phyloP scores from a whole-genome alignment of 2,888 invertebrate genomes.

The Dendrolimus pini region DNA sequence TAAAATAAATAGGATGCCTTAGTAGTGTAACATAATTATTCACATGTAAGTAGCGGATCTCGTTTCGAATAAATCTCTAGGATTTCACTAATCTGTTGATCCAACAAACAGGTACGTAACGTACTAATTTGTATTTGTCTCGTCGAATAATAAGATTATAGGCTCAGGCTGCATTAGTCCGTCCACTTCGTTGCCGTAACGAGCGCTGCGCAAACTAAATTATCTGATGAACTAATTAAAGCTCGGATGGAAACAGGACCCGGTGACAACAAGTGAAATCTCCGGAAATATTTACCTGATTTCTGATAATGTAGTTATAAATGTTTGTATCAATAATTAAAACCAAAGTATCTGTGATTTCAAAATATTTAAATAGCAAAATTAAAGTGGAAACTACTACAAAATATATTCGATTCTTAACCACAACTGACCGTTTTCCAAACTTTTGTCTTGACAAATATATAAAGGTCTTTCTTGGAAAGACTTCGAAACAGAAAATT shows the following conservation, averaged over 20 bases:
- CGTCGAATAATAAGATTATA: conserved; percentile 55
- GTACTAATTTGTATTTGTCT: conserved; percentile 59
- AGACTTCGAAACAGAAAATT: too few species aligned
- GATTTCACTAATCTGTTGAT: neutral
- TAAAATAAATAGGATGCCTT: too few species aligned
- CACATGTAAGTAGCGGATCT: too few species aligned
- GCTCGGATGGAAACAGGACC: conserved; percentile 38
- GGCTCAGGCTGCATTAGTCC: conserved; percentile 52
- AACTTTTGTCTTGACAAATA: too few species aligned
- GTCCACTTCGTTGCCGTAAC: conserved; percentile 54
- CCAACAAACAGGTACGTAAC: conserved; percentile 18
- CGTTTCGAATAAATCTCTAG: neutral
- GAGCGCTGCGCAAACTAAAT: conserved; percentile 58
- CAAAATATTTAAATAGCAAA: too few species aligned
- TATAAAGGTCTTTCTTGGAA: too few species aligned
- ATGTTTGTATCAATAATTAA: too few species aligned
- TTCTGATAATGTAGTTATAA: neutral
- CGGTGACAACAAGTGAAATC: conserved; percentile 40
- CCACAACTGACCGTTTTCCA: too few species aligned
- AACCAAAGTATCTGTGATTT: too few species aligned
- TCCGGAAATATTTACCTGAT: conserved; percentile 10
- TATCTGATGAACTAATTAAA: conserved; percentile 63
- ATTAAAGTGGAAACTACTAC: too few species aligned
- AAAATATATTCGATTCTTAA: too few species aligned
- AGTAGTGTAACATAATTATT: too few species aligned